Conservation (phyloP, 2,113 vertebrate species). For the Noturus placidus region DNA sequence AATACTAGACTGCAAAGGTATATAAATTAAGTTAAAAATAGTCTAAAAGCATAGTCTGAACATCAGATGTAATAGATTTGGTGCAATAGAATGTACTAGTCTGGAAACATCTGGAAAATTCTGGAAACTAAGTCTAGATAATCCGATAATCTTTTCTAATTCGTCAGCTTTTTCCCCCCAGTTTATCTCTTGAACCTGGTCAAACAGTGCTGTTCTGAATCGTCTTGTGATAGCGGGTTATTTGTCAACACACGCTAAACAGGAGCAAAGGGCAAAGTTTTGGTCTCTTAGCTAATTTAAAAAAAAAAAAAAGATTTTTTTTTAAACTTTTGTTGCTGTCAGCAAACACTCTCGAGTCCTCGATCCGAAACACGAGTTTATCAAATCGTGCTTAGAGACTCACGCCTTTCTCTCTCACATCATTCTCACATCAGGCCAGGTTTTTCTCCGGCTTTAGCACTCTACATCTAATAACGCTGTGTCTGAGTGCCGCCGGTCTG, state of each 20-base stretch:
- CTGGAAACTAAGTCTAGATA: background rate
- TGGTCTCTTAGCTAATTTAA: constrained; percentile 10
- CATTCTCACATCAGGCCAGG: background rate
- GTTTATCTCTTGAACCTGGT: constrained; percentile 29
- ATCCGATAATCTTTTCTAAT: background rate
- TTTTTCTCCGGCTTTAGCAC: background rate
- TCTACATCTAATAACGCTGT: background rate
- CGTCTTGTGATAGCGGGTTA: constrained; percentile 43
- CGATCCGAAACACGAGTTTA: constrained; percentile 21
- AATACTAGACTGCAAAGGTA: background rate
- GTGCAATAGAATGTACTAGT: too few relatives aligned
- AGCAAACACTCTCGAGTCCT: constrained; percentile 14
- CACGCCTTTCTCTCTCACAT: constrained; percentile 3
- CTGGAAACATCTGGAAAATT: background rate
- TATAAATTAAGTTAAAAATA: too few relatives aligned
- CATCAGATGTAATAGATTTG: too few relatives aligned
- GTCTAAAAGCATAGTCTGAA: too few relatives aligned
- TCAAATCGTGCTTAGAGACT: constrained; percentile 18
- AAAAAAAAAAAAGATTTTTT: background rate
- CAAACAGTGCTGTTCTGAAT: constrained; percentile 55
- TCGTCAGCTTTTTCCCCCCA: background rate
- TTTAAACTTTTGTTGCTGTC: background rate
- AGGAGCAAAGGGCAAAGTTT: constrained; percentile 63
- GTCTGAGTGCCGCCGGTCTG: background rate
- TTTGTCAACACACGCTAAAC: constrained; percentile 61